Percentiles rank a stretch among this genome's conserved stretches.
Evolutionary conservation across 2,888 invertebrate species (phyloP).

Genomic region (Trileptium ribeirensis): DNA sequence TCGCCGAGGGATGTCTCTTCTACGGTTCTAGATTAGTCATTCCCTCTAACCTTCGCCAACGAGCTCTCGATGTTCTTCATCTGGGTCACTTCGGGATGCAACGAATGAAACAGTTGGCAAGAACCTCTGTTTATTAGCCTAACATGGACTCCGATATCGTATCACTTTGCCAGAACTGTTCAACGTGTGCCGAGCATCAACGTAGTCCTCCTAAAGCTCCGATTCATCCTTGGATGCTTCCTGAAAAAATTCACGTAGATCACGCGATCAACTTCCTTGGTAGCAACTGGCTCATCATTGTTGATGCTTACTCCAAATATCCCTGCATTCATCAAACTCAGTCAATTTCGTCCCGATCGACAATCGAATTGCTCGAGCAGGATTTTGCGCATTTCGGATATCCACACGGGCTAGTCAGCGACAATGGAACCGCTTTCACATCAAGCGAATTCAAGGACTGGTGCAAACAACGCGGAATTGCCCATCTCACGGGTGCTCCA

Average conservation of each 20-base stretch:
- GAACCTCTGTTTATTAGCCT: neutral
- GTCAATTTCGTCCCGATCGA: constrained; percentile 24
- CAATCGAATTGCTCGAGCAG: constrained; percentile 30
- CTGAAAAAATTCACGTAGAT: constrained; percentile 40
- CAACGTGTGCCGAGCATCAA: constrained; percentile 1
- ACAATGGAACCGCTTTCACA: constrained; percentile 37
- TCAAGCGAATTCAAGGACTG: neutral
- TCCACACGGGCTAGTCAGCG: constrained; percentile 35
- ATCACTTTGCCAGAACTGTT: neutral
- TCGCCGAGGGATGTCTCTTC: constrained; percentile 33
- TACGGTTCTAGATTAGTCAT: constrained; percentile 6
- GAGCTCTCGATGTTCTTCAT: neutral
- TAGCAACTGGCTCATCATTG: neutral
- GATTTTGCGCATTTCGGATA: constrained; percentile 35
- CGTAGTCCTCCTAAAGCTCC: constrained; percentile 27
- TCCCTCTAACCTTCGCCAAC: neutral
- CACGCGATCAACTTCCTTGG: constrained; percentile 38
- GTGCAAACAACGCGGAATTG: constrained; percentile 9
- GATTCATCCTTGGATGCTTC: constrained; percentile 41
- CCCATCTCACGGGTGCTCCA: constrained; percentile 33
- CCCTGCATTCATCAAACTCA: constrained; percentile 11
- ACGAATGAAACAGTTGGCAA: neutral
- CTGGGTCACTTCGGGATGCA: neutral
- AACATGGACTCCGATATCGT: constrained; percentile 12
- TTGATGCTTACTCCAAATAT: constrained; percentile 7